Conservation (phyloP, 2,113 vertebrate species). For the Proteles cristata region DNA sequence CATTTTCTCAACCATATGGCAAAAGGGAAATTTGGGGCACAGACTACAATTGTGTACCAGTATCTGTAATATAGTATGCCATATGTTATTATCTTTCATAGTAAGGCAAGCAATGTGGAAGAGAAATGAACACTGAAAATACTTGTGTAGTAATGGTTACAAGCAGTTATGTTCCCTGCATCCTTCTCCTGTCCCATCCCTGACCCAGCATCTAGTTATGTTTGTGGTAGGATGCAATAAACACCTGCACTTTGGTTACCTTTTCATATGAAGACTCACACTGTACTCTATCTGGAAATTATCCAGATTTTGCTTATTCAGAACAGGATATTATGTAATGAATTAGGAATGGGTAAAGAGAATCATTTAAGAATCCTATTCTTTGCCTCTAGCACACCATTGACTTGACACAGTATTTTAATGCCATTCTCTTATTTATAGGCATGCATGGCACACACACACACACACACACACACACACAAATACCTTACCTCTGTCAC, state of each 20-base stretch:
- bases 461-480: background rate
- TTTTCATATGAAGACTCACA: background rate
- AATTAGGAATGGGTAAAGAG: background rate
- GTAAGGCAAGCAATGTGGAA: background rate
- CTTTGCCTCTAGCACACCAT: background rate
- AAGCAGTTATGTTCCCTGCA: background rate
- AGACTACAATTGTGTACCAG: background rate
- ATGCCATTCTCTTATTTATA: background rate
- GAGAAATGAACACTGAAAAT: rapidly evolving
- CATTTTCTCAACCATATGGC: background rate
- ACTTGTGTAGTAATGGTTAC: background rate
- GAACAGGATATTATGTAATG: background rate
- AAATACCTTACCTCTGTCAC: constrained; percentile 86
- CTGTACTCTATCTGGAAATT: background rate
- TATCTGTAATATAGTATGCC: background rate
- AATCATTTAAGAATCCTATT: background rate
- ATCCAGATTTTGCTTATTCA: background rate
- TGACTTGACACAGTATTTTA: background rate
- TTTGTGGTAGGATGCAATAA: background rate
- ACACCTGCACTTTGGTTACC: background rate
- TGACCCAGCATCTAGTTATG: background rate
- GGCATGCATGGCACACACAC: rapidly evolving
- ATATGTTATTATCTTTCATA: background rate
- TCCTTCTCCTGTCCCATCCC: background rate
- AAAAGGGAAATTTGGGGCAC: background rate